Evolutionary conservation across 1,140 invertebrate genomes (phyloP), one percentile per base, ranked within the genome.

Genomic region (Hycleus cichorii): DNA sequence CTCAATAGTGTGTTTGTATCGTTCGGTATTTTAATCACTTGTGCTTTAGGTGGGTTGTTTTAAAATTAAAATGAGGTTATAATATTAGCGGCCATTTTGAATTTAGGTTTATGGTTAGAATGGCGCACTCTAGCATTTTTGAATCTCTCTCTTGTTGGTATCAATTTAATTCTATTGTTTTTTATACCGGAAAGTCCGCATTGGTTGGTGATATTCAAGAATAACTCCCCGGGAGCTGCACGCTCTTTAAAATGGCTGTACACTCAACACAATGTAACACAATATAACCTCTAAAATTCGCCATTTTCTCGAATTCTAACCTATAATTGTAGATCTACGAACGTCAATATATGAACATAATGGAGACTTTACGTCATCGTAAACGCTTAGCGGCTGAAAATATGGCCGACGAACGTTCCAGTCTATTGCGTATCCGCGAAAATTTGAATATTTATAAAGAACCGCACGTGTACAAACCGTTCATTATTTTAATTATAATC

Each of bases 101-200:
- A 60, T 67, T n/a, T 77, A 45, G 76, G 77, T 4, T 61, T 73
- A 5, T 74, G 73, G 61, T 61, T 81, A 6, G 58, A 71, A 3
- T 83, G 80, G 80, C 64, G 73, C 4, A 66, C 67, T 11, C 75
- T 79, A 58, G 70, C 77, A 3, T 65, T 77, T 10, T 61, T 76
- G 10, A 79, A 77, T 57, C 67, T 74, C 24, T 59, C 67, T 3
- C 51, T 80, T 3, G 60, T 72, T 24, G 50, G 71, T 11, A 47
- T 65, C 0, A 71, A 73, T 4, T 73, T 78, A 6, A 40, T 73
- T 26, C 25, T 66, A 0, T 57, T 80, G 3, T 69, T 72, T 12
- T 69, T 75, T n/a, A 59, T 81, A 12, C 81, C 81, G 8, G 81
- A 84, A 67, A 80, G 79, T 50, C 82, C 82, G 0, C 73, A 80